phyloP scores from a whole-genome alignment of 1,140 invertebrate genomes.

The Papilio machaon region DNA sequence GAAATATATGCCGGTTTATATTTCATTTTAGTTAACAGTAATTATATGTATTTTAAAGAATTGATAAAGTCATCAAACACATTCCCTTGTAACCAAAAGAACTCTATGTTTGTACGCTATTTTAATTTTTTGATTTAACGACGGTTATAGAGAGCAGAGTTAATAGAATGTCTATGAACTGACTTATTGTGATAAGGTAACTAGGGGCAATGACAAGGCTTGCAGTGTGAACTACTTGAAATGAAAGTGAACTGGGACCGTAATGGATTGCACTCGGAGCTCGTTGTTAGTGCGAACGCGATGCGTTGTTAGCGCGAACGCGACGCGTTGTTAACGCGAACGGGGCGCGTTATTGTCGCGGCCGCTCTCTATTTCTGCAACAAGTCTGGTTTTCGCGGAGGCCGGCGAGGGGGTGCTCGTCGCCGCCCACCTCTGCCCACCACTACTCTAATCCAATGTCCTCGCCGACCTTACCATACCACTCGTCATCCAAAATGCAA shows the following conservation, averaged over 20 bases:
- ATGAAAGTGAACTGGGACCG: neutral
- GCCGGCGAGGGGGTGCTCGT: conserved; percentile 63
- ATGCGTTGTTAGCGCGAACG: neutral
- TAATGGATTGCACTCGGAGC: neutral
- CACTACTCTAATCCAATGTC: neutral
- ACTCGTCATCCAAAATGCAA: neutral
- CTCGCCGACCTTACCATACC: neutral
- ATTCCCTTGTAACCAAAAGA: neutral
- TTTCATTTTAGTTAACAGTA: neutral
- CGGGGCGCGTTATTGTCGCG: neutral
- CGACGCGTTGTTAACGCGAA: neutral
- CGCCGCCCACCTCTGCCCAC: conserved; percentile 28
- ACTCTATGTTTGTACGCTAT: too few species aligned
- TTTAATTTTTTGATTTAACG: neutral
- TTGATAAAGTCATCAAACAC: neutral
- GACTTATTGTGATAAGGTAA: neutral
- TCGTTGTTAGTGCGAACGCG: neutral
- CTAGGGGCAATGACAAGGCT: neutral
- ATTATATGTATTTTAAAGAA: neutral
- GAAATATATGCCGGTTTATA: neutral
- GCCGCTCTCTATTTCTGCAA: conserved; percentile 70
- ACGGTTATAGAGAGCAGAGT: neutral
- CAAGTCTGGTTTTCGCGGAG: conserved; percentile 77
- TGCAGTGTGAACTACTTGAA: neutral
- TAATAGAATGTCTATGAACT: neutral